These are phyloP conservation scores for Nasalis larvatus DNA, from an alignment of 2,113 vertebrate species.

Conservation along the genomic window DNA sequence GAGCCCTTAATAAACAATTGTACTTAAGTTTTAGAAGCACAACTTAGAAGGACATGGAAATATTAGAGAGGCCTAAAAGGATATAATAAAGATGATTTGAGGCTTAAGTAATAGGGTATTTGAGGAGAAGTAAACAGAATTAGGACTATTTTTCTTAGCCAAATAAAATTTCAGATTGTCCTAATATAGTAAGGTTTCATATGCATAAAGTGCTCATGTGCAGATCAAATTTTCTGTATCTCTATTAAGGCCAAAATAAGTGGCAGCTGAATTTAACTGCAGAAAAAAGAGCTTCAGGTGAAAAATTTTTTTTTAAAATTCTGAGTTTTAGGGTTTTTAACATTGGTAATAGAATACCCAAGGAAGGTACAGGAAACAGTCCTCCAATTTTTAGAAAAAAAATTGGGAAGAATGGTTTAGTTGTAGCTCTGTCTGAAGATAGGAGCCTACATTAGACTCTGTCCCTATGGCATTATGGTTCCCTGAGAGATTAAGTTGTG, in stretches of 20 bases:
- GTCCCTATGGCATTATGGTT: not conserved
- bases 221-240: constrained; percentile 64
- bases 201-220: constrained; percentile 45
- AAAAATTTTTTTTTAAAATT: not conserved
- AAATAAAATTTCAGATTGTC: constrained; percentile 70
- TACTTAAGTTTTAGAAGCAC: constrained; percentile 26
- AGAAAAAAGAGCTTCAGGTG: not conserved
- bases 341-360: not conserved
- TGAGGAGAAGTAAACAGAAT: constrained; percentile 66
- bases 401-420: not conserved
- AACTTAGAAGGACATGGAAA: not conserved
- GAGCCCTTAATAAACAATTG: constrained; percentile 12
- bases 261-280: constrained; percentile 53
- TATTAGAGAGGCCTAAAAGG: not conserved
- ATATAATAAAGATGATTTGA: constrained; percentile 57
- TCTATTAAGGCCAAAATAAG: constrained; percentile 57
- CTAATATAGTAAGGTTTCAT: constrained; percentile 63
- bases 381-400: not conserved
- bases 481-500: not conserved
- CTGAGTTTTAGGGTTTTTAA: not conserved
- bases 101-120: constrained; percentile 58
- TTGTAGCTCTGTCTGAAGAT: not conserved
- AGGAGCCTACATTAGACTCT: not conserved
- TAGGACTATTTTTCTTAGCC: constrained; percentile 61
- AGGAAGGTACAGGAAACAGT: not conserved